Base-by-base conservation (phyloP, 2,113 vertebrate genomes). In the Gymnorhina tibicen region DNA sequence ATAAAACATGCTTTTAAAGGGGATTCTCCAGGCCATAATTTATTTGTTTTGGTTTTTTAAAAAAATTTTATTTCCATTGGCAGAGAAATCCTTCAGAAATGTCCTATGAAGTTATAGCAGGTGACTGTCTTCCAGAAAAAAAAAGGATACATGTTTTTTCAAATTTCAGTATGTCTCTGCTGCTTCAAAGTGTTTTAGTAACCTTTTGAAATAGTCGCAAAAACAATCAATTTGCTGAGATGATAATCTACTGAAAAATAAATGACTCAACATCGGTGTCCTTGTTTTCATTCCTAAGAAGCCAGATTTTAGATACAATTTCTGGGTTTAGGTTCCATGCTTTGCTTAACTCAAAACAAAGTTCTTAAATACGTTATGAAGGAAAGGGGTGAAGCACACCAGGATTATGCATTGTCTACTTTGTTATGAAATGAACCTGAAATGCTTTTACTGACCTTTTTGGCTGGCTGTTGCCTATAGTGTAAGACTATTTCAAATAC, bases 231-330 rank as follows among this genome's bases (percentile, higher is more conserved):
- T 59, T 78, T 69, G 58, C 46, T 44, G 44, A 70, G 35, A 62
- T 37, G 14, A 68, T 72, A 23, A 78, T 78, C 62, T 20, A 19
- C 32, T 78, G 70, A 89, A 95, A 78, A 93, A 90, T 20, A 94
- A 96, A 86, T 78, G 64, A 95, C 47, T 91, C 64, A 30, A 7
- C 55, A 46, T 60, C 90, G 46, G 23, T 74, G 42, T 75, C 16
- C 52, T 91, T 69, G 42, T 35, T 85, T 92, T 62, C 91, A 94
- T 89, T 81, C 44, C 60, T 92, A 73, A 84, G 59, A 93, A 90
- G 81, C 13, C 49, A 35, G 78, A 67, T 53, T 88, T 91, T 59
- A 63, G 28, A 73, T 33, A 66, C 33, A 37, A 93, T 70, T 92
- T 90, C 35, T 88, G 33, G 39, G 4, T 84, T 92, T 60, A 47